Conservation (phyloP, 2,888 invertebrate species). For the Plutella xylostella region DNA sequence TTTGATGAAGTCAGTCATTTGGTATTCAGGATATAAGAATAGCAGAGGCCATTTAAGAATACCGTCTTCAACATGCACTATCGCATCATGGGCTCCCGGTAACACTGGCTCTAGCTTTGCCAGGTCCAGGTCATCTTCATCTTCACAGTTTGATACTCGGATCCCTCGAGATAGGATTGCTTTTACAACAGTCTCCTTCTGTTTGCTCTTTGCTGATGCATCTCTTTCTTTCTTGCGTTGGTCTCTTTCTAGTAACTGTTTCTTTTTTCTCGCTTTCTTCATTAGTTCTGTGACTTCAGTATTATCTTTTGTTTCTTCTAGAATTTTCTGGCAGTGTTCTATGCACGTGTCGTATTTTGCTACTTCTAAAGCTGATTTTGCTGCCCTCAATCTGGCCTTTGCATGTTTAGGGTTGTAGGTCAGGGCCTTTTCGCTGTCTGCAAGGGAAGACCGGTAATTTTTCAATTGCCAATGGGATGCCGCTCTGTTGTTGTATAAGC, state of each 20-base stretch:
- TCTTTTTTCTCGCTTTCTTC: slow-evolving; percentile 56
- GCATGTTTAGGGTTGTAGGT: slow-evolving; percentile 79
- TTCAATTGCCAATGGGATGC: slow-evolving; percentile 88
- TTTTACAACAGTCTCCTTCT: slow-evolving; percentile 44
- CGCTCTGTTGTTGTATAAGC: slow-evolving; percentile 91
- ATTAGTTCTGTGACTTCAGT: slow-evolving; percentile 48
- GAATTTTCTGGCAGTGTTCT: slow-evolving; percentile 76
- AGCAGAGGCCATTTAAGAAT: slow-evolving; percentile 87
- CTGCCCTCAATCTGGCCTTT: slow-evolving; percentile 82
- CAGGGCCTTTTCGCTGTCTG: slow-evolving; percentile 84
- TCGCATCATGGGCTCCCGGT: slow-evolving; percentile 72
- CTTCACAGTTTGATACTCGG: slow-evolving; percentile 64
- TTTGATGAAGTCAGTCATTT: slow-evolving; percentile 88
- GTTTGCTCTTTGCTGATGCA: slow-evolving; percentile 48
- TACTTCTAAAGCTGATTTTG: slow-evolving; percentile 77
- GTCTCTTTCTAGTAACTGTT: slow-evolving; percentile 62
- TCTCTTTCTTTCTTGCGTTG: slow-evolving; percentile 59
- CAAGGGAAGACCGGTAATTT: slow-evolving; percentile 83
- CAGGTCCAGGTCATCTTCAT: slow-evolving; percentile 54
- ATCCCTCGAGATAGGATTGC: slow-evolving; percentile 58
- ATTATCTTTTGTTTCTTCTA: slow-evolving; percentile 68
- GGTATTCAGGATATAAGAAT: slow-evolving; percentile 89
- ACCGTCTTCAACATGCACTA: slow-evolving; percentile 73
- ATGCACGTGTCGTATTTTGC: slow-evolving; percentile 78
- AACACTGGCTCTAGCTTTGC: slow-evolving; percentile 73